Conservation (phyloP, 1,140 invertebrate species). For the Bombus terrestris region DNA sequence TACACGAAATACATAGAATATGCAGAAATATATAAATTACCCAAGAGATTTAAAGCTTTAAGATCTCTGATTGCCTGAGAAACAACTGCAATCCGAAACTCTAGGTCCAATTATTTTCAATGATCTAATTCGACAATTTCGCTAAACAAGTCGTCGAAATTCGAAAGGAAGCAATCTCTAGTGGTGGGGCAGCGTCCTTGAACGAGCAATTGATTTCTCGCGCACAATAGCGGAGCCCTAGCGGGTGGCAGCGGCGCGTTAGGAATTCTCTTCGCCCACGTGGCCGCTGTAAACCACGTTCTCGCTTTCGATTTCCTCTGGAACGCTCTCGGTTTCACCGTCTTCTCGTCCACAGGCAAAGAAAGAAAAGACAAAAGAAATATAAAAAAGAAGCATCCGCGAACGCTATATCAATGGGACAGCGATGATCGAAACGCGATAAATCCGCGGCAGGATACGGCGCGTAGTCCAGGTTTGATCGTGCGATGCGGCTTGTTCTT, state of each 20-base stretch:
- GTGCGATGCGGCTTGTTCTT: conserved; percentile 48
- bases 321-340: conserved; percentile 37
- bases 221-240: neutral
- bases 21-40: too few relatives aligned
- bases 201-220: conserved; percentile 10
- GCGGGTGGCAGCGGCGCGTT: neutral
- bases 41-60: too few relatives aligned
- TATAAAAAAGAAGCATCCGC: neutral
- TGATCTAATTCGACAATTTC: too few relatives aligned
- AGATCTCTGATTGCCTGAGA: too few relatives aligned
- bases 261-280: conserved; percentile 19
- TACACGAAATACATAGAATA: too few relatives aligned
- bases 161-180: neutral
- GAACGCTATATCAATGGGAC: conserved; percentile 42
- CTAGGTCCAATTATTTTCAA: too few relatives aligned
- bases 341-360: neutral
- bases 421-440: conserved; percentile 59
- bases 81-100: too few relatives aligned
- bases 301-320: conserved; percentile 48
- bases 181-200: neutral
- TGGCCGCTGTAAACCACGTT: neutral
- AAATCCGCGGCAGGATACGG: conserved; percentile 49
- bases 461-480: conserved; percentile 52
- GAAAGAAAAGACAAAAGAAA: neutral
- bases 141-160: too few relatives aligned